Conservation (phyloP, 2,888 invertebrate species). For the Phortica okadai region DNA sequence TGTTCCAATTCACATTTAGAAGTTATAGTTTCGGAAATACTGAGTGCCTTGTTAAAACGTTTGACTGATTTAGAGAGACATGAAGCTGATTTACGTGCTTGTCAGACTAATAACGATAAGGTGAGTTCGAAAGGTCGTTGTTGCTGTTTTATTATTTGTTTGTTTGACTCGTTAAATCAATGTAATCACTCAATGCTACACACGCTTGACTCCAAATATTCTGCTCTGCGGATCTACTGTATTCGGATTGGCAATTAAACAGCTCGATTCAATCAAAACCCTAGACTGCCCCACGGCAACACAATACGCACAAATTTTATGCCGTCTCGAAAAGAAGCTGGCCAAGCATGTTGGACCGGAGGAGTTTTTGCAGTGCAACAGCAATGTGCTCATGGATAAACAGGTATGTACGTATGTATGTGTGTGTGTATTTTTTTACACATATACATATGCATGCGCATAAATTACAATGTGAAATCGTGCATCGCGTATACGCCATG, state of each 20-base stretch:
- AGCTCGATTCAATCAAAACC: constrained; percentile 54
- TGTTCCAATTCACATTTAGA: constrained; percentile 76
- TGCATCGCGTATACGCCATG: constrained; percentile 4
- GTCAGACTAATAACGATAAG: constrained; percentile 73
- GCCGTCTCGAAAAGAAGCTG: constrained; percentile 75
- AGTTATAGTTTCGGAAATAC: constrained; percentile 75
- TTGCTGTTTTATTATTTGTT: not conserved
- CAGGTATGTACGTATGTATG: constrained; percentile 63
- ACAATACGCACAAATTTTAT: constrained; percentile 76
- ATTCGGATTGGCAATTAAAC: constrained; percentile 14
- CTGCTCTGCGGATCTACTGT: not conserved
- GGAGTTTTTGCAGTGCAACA: constrained; percentile 76
- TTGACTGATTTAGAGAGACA: constrained; percentile 77
- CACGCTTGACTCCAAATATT: not conserved
- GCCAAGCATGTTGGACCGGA: constrained; percentile 76
- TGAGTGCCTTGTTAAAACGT: constrained; percentile 77
- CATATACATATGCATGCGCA: constrained; percentile 7
- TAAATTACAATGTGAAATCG: constrained; percentile 17
- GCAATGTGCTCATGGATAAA: constrained; percentile 74
- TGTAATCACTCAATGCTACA: constrained; percentile 3
- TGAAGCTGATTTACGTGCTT: constrained; percentile 76
- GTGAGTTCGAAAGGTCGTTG: constrained; percentile 51
- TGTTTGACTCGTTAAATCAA: constrained; percentile 14
- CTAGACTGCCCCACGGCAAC: constrained; percentile 74
- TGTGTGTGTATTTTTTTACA: not conserved